Base-by-base conservation (phyloP, 2,113 vertebrate genomes). In the Calypte anna region DNA sequence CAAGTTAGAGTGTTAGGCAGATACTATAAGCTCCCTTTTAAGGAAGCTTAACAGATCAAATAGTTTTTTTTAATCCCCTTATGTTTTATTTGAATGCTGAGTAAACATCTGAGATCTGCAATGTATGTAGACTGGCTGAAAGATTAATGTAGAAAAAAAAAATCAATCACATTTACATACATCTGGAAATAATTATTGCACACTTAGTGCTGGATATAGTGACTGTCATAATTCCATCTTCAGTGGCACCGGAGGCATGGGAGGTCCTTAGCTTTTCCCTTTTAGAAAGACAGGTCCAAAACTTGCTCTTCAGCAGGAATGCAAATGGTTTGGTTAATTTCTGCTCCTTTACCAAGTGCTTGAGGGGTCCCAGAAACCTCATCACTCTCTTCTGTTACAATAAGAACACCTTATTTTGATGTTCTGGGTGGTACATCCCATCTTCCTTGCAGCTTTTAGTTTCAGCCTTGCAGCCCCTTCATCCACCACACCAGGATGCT, bases 71-170 rank as follows among this genome's bases (percentile, higher is more conserved):
- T 5, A 86, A 80, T 27, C 31, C 48, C 23, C 91, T 79, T 85
- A 46, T 53, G 5, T 67, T 84, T 91, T 91, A 27, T 59, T 51
- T 94, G 63, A 82, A 85, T 62, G 43, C 9, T 91, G 54, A 54
- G 28, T 82, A 83, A 92, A 92, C n/a, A 73, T 73, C 59, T 43
- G 81, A 82, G 31, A 46, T 70, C 38, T 66, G 17, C 38, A 73
- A 43, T 19, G 4, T 38, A 48, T 48, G 14, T n/a, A 82, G 44
- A 7, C 62, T 82, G 24, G 64, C 30, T 86, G 43, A 78, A 92
- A 81, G 57, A 92, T 84, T 67, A 72, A 90, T 72, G 76, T 57
- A 48, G 31, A 86, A 86, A 68, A 86, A 86, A 68, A 82, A 81
- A 63, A 55, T 31, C 67, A 67, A 10, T 31, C 30, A 28, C 3